These are phyloP conservation scores for Plumapathes pennacea DNA, from an alignment of 92 coral and sea anemone genomes.

Conservation along the genomic window DNA sequence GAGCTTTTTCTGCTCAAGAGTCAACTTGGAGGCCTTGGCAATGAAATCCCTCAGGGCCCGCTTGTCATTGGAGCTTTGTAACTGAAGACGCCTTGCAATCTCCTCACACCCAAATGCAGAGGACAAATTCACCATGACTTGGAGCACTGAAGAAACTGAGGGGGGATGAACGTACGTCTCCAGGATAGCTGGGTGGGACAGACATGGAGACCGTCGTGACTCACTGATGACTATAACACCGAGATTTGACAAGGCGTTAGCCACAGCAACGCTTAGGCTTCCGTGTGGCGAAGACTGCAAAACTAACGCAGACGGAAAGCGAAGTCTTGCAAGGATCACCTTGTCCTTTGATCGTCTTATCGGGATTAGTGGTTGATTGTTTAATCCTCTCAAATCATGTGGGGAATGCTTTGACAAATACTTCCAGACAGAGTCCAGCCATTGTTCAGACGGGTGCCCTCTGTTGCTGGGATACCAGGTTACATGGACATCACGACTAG, in stretches of 20 bases:
- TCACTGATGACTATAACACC: constrained; percentile 47
- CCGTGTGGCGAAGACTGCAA: constrained; percentile 21
- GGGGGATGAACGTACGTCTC: constrained; percentile 57
- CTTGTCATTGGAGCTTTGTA: constrained; percentile 15
- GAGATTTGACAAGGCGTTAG: constrained; percentile 16
- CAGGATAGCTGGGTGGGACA: constrained; percentile 40
- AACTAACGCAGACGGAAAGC: constrained; percentile 33
- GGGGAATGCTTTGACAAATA: constrained; percentile 35
- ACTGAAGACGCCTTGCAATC: background rate
- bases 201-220: constrained; percentile 21
- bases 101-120: too few species aligned
- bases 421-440: constrained; percentile 74
- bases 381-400: constrained; percentile 25
- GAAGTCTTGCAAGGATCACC: constrained; percentile 44
- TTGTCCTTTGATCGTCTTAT: constrained; percentile 7
- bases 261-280: constrained; percentile 11
- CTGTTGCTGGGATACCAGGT: constrained; percentile 50
- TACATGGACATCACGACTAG: constrained; percentile 11
- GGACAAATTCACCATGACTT: constrained; percentile 13
- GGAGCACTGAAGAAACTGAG: constrained; percentile 34
- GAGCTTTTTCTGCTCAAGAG: constrained; percentile 13
- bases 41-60: constrained; percentile 54
- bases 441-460: constrained; percentile 58
- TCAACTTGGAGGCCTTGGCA: constrained; percentile 9
- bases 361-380: constrained; percentile 67